Percentiles rank a stretch among this genome's conserved stretches.
Evolutionary conservation across 2,113 vertebrate genomes (phyloP).

Genomic region (Grammomys dolichurus): DNA sequence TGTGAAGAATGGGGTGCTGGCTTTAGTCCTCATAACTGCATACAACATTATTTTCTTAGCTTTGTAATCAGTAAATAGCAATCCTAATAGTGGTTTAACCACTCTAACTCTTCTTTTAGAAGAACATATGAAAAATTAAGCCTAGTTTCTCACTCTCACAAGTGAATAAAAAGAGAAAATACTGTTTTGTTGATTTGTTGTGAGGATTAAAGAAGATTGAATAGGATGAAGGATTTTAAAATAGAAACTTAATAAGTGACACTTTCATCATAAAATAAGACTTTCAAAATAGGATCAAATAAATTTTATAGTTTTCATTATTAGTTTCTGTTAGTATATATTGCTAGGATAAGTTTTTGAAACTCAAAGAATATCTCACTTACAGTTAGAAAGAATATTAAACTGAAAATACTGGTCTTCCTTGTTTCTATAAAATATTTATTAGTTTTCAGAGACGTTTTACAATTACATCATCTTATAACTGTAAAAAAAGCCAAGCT

Average conservation of each 20-base stretch:
- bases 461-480: background rate
- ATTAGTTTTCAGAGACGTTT: background rate
- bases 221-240: background rate
- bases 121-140: background rate
- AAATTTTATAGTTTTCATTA: background rate
- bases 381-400: background rate
- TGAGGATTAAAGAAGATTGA: background rate
- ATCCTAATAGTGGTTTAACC: background rate
- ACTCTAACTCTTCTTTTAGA: background rate
- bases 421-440: background rate
- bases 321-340: background rate
- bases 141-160: background rate
- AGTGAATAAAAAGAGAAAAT: background rate
- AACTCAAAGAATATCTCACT: background rate
- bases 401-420: background rate
- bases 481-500: background rate
- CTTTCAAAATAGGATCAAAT: background rate
- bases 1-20: too few relatives aligned
- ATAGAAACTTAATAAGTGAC: background rate
- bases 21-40: background rate
- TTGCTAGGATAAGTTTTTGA: background rate
- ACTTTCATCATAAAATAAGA: background rate
- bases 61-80: background rate
- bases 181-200: background rate
- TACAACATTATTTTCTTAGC: background rate